A percentile compares a stretch with the other conserved stretches of the same genome.
These are phyloP conservation scores for Neodiprion fabricii DNA, from an alignment of 1,140 invertebrate species.

Conservation along the genomic window DNA sequence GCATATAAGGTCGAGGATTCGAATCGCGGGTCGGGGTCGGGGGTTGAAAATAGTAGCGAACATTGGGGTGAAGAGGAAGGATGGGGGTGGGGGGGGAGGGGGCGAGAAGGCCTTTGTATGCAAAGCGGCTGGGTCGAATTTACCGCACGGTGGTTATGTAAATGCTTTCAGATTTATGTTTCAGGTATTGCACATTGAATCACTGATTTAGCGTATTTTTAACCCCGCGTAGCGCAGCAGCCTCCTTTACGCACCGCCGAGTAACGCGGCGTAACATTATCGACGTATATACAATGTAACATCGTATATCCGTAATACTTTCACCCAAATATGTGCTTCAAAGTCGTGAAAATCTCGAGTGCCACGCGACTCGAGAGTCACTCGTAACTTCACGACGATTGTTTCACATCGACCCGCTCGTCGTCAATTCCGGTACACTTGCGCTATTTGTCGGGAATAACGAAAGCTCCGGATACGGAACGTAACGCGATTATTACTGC, in stretches of 20 bases:
- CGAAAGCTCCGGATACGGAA: too few relatives aligned
- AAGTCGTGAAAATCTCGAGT: constrained; percentile 18
- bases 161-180: constrained; percentile 37
- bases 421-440: too few relatives aligned
- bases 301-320: neutral
- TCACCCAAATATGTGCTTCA: constrained; percentile 4
- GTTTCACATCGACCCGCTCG: too few relatives aligned
- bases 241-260: too few relatives aligned
- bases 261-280: neutral
- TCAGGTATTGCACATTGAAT: constrained; percentile 29
- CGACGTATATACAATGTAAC: neutral
- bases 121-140: constrained; percentile 36
- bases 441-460: too few relatives aligned
- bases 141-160: constrained; percentile 37
- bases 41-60: too few relatives aligned
- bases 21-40: too few relatives aligned
- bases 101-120: constrained; percentile 32
- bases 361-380: too few relatives aligned
- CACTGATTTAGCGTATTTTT: constrained; percentile 23
- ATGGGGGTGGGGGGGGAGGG: neutral
- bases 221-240: too few relatives aligned
- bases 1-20: too few relatives aligned
- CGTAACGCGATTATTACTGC: too few relatives aligned
- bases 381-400: too few relatives aligned
- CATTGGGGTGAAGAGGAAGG: neutral